Conservation (phyloP, 2,797 vertebrate species). For the Hirundo rustica region DNA sequence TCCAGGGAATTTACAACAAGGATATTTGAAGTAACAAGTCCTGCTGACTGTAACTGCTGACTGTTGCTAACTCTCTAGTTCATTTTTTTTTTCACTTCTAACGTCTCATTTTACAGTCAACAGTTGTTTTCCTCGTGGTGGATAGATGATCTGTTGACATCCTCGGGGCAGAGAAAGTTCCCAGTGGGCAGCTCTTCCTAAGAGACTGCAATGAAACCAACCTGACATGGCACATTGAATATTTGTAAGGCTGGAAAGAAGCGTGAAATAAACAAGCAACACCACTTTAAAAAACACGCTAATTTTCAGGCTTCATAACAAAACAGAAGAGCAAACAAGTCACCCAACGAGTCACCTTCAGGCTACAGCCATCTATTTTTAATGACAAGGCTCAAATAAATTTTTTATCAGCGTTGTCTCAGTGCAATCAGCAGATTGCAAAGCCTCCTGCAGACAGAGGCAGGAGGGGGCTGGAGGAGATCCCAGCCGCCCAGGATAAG, state of each 20-base stretch:
- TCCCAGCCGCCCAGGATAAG: background rate
- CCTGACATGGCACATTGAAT: background rate
- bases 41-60: background rate
- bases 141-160: background rate
- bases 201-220: background rate
- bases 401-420: background rate
- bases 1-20: background rate
- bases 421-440: background rate
- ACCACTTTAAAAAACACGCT: background rate
- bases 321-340: background rate
- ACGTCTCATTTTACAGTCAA: background rate
- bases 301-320: background rate
- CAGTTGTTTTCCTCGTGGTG: background rate
- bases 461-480: background rate
- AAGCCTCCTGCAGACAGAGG: background rate
- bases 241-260: background rate
- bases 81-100: background rate
- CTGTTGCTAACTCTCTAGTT: background rate
- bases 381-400: background rate
- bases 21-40: background rate
- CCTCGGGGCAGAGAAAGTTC: background rate
- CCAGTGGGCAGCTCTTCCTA: background rate
- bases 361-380: constrained; percentile 8
- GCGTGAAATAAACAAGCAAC: background rate
- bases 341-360: background rate